Percentiles rank a stretch among this genome's conserved stretches.
Conservation (phyloP, 2,888 invertebrate genomes). For the Cyclophora albipunctata region DNA sequence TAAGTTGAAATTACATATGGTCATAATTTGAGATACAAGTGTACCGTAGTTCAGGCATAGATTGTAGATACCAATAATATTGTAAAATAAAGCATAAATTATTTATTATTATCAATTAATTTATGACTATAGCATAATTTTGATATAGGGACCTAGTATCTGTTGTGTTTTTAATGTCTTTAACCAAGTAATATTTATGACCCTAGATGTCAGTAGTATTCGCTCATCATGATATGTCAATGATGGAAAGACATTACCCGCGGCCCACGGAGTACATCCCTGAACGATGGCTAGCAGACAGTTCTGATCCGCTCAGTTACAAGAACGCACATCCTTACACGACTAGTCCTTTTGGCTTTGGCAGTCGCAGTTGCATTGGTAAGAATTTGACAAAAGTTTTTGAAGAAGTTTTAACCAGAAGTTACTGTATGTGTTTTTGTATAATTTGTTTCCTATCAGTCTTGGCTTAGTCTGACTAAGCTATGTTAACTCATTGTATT, state of each 20-base stretch:
- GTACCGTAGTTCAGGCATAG: no score
- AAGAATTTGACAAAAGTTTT: constrained; percentile 9
- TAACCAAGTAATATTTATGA: neutral
- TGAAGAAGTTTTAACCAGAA: no score
- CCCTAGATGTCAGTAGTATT: constrained; percentile 32
- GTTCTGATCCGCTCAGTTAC: constrained; percentile 47
- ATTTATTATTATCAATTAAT: no score
- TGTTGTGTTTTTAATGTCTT: no score
- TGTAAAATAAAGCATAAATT: no score
- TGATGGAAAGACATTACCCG: constrained; percentile 78
- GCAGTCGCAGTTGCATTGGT: constrained; percentile 80
- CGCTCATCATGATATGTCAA: constrained; percentile 77
- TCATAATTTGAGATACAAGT: no score
- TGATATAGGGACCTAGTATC: no score
- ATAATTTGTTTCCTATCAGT: no score
- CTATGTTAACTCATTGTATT: no score
- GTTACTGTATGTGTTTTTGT: neutral
- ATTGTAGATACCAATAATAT: no score
- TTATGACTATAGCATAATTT: no score
- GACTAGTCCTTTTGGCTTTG: constrained; percentile 79
- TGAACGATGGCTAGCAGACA: constrained; percentile 80
- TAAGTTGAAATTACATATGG: constrained; percentile 30
- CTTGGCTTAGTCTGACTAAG: no score
- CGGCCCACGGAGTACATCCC: constrained; percentile 79
- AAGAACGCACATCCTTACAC: constrained; percentile 76